Percentiles rank a stretch among this genome's conserved stretches.
Conservation (phyloP, 2,888 invertebrate species). For the Lysandra bellargus region DNA sequence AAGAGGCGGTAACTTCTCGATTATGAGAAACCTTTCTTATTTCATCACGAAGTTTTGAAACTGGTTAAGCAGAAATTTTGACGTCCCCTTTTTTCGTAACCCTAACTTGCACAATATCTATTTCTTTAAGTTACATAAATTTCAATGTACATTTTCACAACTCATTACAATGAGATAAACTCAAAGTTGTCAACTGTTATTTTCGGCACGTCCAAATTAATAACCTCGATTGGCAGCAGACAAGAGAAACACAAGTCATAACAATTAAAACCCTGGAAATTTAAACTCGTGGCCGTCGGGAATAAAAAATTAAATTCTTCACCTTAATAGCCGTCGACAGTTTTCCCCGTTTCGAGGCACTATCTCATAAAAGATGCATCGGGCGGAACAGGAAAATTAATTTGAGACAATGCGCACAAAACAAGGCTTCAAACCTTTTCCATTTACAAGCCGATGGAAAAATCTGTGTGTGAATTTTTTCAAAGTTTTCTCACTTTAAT, state of each 20-base stretch:
- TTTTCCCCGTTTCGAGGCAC: constrained; percentile 61
- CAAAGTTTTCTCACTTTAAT: constrained; percentile 21
- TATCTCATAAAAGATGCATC: constrained; percentile 74
- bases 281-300: constrained; percentile 34
- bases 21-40: too few relatives aligned
- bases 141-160: background rate
- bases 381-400: constrained; percentile 75
- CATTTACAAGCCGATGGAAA: constrained; percentile 39
- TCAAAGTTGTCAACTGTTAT: background rate
- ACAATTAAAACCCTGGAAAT: constrained; percentile 26
- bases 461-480: constrained; percentile 36
- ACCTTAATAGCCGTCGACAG: constrained; percentile 49
- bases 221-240: constrained; percentile 17
- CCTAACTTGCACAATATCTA: too few relatives aligned
- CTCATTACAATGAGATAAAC: background rate
- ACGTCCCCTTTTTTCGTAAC: too few relatives aligned
- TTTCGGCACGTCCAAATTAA: constrained; percentile 20
- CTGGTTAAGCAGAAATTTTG: too few relatives aligned
- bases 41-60: too few relatives aligned
- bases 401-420: constrained; percentile 65
- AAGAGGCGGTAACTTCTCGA: too few relatives aligned
- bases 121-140: too few relatives aligned
- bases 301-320: constrained; percentile 49
- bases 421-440: constrained; percentile 45
- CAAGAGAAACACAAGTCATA: constrained; percentile 33